Evolutionary conservation across 2,888 invertebrate species (phyloP).

Genomic region (Odontomyia ornata): DNA sequence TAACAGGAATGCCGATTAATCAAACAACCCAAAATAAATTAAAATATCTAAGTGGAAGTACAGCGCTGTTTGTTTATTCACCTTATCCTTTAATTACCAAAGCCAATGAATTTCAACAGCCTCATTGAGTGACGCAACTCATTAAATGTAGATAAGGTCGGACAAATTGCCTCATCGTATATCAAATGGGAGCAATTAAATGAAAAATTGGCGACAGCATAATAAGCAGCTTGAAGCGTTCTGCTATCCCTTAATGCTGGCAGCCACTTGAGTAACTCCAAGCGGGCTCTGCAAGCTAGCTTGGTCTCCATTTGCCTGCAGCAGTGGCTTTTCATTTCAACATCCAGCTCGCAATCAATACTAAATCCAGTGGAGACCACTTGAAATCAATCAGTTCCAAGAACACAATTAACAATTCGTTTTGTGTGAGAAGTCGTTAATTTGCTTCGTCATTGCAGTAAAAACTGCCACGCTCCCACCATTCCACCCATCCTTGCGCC

Average conservation of each 20-base stretch:
- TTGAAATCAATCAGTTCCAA: constrained; percentile 36
- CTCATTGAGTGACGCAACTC: not conserved
- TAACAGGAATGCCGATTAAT: too few relatives aligned
- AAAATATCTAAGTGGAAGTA: too few relatives aligned
- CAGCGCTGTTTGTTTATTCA: not conserved
- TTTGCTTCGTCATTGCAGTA: constrained; percentile 22
- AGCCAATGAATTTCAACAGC: not conserved
- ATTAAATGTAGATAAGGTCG: not conserved
- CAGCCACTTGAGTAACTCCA: too few relatives aligned
- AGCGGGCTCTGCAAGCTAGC: too few relatives aligned
- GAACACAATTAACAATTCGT: constrained; percentile 25
- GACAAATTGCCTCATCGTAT: constrained; percentile 9
- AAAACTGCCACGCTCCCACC: not conserved
- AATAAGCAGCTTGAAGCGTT: not conserved
- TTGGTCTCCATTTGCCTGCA: not conserved
- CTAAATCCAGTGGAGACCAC: constrained; percentile 20
- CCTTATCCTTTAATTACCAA: not conserved
- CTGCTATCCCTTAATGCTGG: too few relatives aligned
- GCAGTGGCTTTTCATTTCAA: not conserved
- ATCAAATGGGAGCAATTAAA: constrained; percentile 36
- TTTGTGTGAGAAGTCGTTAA: constrained; percentile 35
- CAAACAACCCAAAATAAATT: too few relatives aligned
- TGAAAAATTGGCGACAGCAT: constrained; percentile 34
- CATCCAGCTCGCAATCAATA: not conserved
- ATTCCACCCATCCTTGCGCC: not conserved